Evolutionary conservation across 2,797 vertebrate species (phyloP), one percentile per base, ranked within the genome.

Genomic region (Tauraco hartlaubi): DNA sequence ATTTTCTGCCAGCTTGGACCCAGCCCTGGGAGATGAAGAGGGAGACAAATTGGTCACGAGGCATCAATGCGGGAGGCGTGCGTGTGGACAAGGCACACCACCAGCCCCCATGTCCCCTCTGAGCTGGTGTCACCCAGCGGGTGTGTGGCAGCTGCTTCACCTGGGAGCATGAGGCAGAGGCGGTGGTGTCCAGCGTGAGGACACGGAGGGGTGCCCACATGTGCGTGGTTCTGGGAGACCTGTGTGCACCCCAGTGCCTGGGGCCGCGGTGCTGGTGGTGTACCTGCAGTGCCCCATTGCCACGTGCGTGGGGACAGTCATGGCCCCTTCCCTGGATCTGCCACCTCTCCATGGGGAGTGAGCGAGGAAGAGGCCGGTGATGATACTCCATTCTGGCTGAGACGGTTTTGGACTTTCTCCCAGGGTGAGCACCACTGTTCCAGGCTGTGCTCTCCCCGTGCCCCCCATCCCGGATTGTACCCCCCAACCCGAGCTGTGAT

Each of bases 321-420:
- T n/a, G 55, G 48, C 52, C 66, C 21, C 52, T 68, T 49, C 69
- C 26, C 29, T 4, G 52, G 43, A 18, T 48, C 44, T 59, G 64
- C 39, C 39, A 2, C 3, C 0, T 31, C 37, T 68, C 6, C 0
- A 17, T 1, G 37, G 23, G 49, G 22, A 71, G 35, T 0, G 1
- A 44, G 19, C 0, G 2, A 25, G 43, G 33, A 41, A 43, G 66
- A 61, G 49, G 31, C 37, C 5, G 3, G 46, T n/a, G 71, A 5
- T 2, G 9, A 25, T 8, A 67, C 31, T 82, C 33, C 5, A 5
- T 52, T 62, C 67, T 16, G 39, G 41, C 25, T 9, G 82, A 56
- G 58, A 5, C 2, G 51, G 49, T 26, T 85, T 37, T 4, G 35
- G 18, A 52, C 39, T 28, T 35, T 37, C 62, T 44, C 19, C 37